Evolutionary conservation across 2,113 vertebrate species (phyloP), one percentile per base, ranked within the genome.

Genomic region (Hippocampus barbouri): DNA sequence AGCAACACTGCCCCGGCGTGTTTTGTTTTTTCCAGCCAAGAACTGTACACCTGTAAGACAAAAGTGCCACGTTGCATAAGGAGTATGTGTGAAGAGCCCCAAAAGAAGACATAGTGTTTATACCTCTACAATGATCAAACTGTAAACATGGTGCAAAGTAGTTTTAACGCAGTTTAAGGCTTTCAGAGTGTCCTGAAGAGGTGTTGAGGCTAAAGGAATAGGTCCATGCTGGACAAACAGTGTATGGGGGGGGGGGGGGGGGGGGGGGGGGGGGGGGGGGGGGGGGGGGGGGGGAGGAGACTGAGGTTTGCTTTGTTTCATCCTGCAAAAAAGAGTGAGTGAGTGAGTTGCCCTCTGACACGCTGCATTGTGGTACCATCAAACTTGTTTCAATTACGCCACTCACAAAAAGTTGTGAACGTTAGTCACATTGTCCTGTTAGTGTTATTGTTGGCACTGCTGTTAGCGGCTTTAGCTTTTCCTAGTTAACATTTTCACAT

Each of bases 81-180:
- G 88, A 88, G 82, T 82, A 84, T 85, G 57, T 85, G 83, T 84
- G 57, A 84, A 71, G 77, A 53, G 62, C 83, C 84, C 66, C 21
- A 8, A 27, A 11, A 41, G 47, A n/a, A 68, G 73, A 74, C 65
- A 8, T 53, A 2, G 59, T 41, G 40, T 40, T n/a, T 61, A 84
- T 62, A 87, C 86, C 84, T 85, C 78, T 83, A 87, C 79, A 81
- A 87, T 85, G 76, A 90, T 89, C 30, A 53, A 68, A 86, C 88
- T 84, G 91, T 91, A 91, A 91, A 93, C 90, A 89, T 79, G 89
- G 87, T 90, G 88, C 87, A 88, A 90, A 91, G 87, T 82, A 89
- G 89, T 84, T 90, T 78, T 85, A 89, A 91, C 80, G 85, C 82
- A 82, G 85, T 83, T 93, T 93, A 93, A 93, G 92, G 92, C 92